phyloP scores from a whole-genome alignment of 2,888 invertebrate genomes.

The Tetheella fluctuosa region DNA sequence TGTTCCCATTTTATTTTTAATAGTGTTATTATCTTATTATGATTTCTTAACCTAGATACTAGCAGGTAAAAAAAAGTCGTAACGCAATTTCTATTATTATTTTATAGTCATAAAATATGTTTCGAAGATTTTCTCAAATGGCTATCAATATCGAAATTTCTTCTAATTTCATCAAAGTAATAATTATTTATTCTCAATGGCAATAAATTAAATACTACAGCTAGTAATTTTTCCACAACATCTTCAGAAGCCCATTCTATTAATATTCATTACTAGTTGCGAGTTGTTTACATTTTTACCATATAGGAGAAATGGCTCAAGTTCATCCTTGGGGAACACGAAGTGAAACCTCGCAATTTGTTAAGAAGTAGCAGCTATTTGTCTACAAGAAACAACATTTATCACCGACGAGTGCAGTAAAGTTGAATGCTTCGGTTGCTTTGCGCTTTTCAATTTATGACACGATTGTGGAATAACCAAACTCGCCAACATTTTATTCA shows the following conservation, averaged over 20 bases:
- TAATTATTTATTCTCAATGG: background rate
- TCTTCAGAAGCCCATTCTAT: constrained; percentile 43
- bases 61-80: constrained; percentile 31
- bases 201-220: constrained; percentile 23
- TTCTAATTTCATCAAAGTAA: constrained; percentile 19
- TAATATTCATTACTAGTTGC: constrained; percentile 63
- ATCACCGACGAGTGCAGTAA: constrained; percentile 49
- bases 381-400: constrained; percentile 64
- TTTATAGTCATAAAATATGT: constrained; percentile 29
- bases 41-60: constrained; percentile 34
- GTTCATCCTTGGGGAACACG: constrained; percentile 42
- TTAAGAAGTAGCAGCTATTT: constrained; percentile 65
- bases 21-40: constrained; percentile 19
- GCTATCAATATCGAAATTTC: constrained; percentile 27
- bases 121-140: constrained; percentile 26
- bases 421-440: constrained; percentile 43
- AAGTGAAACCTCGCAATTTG: constrained; percentile 59
- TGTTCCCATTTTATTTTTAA: constrained; percentile 17
- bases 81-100: constrained; percentile 33
- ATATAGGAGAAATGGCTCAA: constrained; percentile 51
- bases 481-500: constrained; percentile 38
- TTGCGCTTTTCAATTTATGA: constrained; percentile 56
- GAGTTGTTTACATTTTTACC: constrained; percentile 56
- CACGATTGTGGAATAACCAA: constrained; percentile 56
- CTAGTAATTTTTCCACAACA: constrained; percentile 46